These are phyloP conservation scores for Epinephelus awoara DNA, from an alignment of 2,797 vertebrate species.

Conservation along the genomic window DNA sequence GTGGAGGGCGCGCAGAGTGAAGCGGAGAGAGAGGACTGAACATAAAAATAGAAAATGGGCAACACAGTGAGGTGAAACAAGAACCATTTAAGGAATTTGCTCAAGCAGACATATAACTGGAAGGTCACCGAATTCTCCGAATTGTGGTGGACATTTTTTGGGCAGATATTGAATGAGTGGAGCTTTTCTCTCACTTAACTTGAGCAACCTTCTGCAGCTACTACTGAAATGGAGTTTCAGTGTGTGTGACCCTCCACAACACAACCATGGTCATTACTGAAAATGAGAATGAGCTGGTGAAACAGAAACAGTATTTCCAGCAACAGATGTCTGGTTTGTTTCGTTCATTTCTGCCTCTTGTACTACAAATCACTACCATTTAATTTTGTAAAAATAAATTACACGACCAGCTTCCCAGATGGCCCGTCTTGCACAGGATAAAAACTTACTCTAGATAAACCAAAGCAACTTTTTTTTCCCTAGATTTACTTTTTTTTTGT, in stretches of 20 bases:
- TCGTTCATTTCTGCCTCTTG: slow-evolving; percentile 29
- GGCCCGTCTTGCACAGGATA: slow-evolving; percentile 2
- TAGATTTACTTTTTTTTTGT: slow-evolving; percentile 7
- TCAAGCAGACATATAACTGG: slow-evolving; percentile 4
- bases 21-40: slow-evolving; percentile 14
- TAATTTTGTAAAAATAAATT: slow-evolving; percentile 21
- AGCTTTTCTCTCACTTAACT: slow-evolving; percentile 23
- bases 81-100: slow-evolving; percentile 28
- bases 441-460: slow-evolving; percentile 27
- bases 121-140: slow-evolving; percentile 38
- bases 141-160: slow-evolving; percentile 25
- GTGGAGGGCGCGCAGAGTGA: slow-evolving; percentile 37
- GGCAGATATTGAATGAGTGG: slow-evolving; percentile 30
- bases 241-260: slow-evolving; percentile 1
- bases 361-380: slow-evolving; percentile 24
- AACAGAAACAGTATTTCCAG: slow-evolving; percentile 12
- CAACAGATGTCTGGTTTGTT: slow-evolving; percentile 7
- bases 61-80: slow-evolving; percentile 28
- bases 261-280: not conserved
- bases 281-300: slow-evolving; percentile 28
- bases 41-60: slow-evolving; percentile 41
- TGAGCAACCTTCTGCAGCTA: slow-evolving; percentile 36
- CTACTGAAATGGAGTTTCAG: slow-evolving; percentile 11
- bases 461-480: not conserved
- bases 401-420: not conserved